Base-by-base conservation (phyloP, 2,888 invertebrate genomes). In the Coremacera marginata region DNA sequence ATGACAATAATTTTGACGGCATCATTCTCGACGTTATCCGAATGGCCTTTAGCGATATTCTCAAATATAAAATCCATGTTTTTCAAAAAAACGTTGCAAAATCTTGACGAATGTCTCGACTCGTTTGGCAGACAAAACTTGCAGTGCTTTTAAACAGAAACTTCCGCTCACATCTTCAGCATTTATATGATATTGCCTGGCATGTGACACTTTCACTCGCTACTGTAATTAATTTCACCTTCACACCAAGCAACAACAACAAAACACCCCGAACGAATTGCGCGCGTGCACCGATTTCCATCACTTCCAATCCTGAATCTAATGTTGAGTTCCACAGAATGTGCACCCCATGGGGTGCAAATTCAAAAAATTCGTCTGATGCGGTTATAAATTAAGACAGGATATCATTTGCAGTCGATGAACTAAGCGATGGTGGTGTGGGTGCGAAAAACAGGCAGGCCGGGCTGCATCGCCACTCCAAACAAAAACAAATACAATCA, bases 301-400 rank as follows among this genome's bases (percentile, higher is more conserved):
- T 79, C 80, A 77, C 16, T 72, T 52, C 25, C 8, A 25, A 62
- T 49, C 14, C 22, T 37, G 16, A 75, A 62, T 1, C 49, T 73
- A 52, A 16, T 67, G 60, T 25, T 71, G 57, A 49, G 19, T 19
- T 34, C 27, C 73, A 68, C 72, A 52, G 60, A 44, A 62, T 34
- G 68, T 70, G 80, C 81, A 81, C 81, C 85, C 85, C 85, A 82
- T 81, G 82, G 86, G 73, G 84, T 83, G 84, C 82, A 85, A 87
- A 87, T 87, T 85, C 88, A 44, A 44, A 44, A 37, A 44, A 44
- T 44, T 11, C 44, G 85, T 83, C 86, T 84, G 84, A 84, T 87
- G 86, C 85, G 87, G 88, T 87, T 87, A 85, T 87, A 87, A 87
- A 87, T 87, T 87, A 85, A 85, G 84, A 84, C 85, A 84, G 82